Evolutionary conservation across 1,140 invertebrate species (phyloP).

Genomic region (Lepidurus packardi): DNA sequence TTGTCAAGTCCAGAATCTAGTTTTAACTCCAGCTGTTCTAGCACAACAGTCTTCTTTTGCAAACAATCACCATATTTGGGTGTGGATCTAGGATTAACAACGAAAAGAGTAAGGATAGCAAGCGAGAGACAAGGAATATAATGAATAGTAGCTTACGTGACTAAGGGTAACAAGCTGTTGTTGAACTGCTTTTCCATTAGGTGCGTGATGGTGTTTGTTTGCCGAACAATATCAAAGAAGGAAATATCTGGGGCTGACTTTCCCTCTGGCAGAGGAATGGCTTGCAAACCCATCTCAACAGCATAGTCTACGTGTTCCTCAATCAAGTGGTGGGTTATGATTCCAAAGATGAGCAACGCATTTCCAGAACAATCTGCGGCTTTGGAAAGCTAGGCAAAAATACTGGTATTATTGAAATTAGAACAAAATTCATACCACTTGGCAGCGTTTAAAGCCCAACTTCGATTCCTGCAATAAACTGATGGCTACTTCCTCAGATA

Average conservation of each 20-base stretch:
- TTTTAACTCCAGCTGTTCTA: slow-evolving; percentile 86
- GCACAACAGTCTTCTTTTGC: slow-evolving; percentile 74
- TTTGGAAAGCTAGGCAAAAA: slow-evolving; percentile 59
- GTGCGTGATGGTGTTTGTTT: slow-evolving; percentile 93
- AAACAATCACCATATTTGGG: slow-evolving; percentile 80
- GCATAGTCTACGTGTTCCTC: slow-evolving; percentile 95
- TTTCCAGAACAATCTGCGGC: slow-evolving; percentile 70
- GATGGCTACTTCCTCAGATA: slow-evolving; percentile 94
- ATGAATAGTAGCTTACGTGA: slow-evolving; percentile 58
- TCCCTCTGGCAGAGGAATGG: slow-evolving; percentile 84
- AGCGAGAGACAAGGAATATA: not conserved
- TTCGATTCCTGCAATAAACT: slow-evolving; percentile 87
- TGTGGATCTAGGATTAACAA: slow-evolving; percentile 61
- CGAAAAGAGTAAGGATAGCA: slow-evolving; percentile 29
- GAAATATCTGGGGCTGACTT: slow-evolving; percentile 74
- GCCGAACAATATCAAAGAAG: slow-evolving; percentile 90
- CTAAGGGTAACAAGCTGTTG: slow-evolving; percentile 79
- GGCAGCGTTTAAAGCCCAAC: slow-evolving; percentile 80
- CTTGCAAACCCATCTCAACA: slow-evolving; percentile 81
- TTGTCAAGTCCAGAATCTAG: slow-evolving; percentile 82
- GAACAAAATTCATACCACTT: slow-evolving; percentile 54
- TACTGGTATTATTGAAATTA: slow-evolving; percentile 26
- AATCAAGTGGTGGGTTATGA: slow-evolving; percentile 77
- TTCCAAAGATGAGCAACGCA: slow-evolving; percentile 77
- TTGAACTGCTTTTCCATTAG: slow-evolving; percentile 91